A percentile compares a stretch with the other conserved stretches of the same genome.
These are phyloP conservation scores for Spodoptera littoralis DNA, from an alignment of 2,888 invertebrate species.

Conservation along the genomic window DNA sequence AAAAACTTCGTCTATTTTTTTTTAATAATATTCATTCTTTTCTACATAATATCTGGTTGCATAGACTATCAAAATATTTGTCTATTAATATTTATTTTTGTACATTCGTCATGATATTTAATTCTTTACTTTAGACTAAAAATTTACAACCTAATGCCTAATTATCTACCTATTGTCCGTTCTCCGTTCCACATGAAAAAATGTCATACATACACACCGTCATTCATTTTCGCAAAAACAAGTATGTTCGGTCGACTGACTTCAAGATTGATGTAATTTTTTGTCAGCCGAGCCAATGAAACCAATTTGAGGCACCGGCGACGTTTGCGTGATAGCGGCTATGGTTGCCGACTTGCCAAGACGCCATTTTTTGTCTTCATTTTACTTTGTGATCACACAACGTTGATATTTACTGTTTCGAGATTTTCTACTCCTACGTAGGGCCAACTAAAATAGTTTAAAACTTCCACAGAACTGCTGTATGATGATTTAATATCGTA, in stretches of 20 bases:
- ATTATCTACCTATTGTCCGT: slow-evolving; percentile 14
- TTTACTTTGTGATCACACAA: slow-evolving; percentile 22
- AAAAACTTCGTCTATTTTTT: background rate
- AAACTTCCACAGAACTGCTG: slow-evolving; percentile 13
- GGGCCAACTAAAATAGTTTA: too few species aligned
- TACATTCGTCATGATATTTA: background rate
- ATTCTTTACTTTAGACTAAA: background rate
- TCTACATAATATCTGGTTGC: too few species aligned
- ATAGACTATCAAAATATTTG: too few species aligned
- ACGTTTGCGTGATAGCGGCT: slow-evolving; percentile 38
- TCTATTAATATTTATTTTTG: too few species aligned
- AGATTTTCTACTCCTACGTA: too few species aligned
- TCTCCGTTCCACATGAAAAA: slow-evolving; percentile 22
- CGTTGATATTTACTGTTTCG: too few species aligned
- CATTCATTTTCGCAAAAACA: slow-evolving; percentile 37
- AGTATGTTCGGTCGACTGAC: slow-evolving; percentile 43
- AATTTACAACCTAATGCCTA: slow-evolving; percentile 7
- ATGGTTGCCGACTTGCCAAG: slow-evolving; percentile 22
- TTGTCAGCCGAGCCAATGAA: slow-evolving; percentile 48
- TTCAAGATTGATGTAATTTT: slow-evolving; percentile 57
- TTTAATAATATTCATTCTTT: background rate
- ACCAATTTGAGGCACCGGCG: slow-evolving; percentile 57
- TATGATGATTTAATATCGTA: slow-evolving; percentile 41
- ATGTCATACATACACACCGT: slow-evolving; percentile 13
- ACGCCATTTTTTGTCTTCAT: slow-evolving; percentile 17